A percentile compares a stretch with the other conserved stretches of the same genome.
Conservation (phyloP, 1,140 invertebrate species). For the Diachasmimorpha longicaudata region DNA sequence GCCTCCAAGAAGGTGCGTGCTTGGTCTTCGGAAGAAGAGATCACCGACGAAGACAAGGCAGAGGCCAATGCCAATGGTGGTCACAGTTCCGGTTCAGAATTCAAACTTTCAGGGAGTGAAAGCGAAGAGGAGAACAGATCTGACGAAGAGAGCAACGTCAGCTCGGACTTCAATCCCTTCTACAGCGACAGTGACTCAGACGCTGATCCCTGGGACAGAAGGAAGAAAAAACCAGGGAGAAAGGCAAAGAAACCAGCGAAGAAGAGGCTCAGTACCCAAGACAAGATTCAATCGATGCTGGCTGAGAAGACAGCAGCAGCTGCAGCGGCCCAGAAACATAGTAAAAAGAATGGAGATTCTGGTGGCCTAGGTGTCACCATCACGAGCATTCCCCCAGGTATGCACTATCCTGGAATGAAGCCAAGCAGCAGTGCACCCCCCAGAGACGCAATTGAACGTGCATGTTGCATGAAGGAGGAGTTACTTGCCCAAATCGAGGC, state of each 20-base stretch:
- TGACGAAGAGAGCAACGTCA: constrained; percentile 72
- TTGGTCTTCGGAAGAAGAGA: constrained; percentile 71
- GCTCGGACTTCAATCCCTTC: constrained; percentile 90
- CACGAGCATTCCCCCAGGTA: constrained; percentile 4
- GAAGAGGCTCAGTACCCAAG: constrained; percentile 74
- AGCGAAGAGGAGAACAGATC: constrained; percentile 67
- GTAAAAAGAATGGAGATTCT: constrained; percentile 50
- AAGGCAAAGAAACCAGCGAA: constrained; percentile 74
- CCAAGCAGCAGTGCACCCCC: constrained; percentile 65
- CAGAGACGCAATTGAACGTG: constrained; percentile 82
- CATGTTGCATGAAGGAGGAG: constrained; percentile 92
- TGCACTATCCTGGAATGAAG: constrained; percentile 12
- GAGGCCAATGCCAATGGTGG: constrained; percentile 49
- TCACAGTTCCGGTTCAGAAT: constrained; percentile 68
- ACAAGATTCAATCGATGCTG: constrained; percentile 75
- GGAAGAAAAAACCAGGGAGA: constrained; percentile 74
- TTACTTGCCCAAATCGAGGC: constrained; percentile 85
- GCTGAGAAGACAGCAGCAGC: constrained; percentile 62
- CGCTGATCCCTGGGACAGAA: constrained; percentile 83
- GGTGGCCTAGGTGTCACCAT: constrained; percentile 4
- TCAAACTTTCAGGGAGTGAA: constrained; percentile 67
- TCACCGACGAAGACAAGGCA: constrained; percentile 66
- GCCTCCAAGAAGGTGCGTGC: constrained; percentile 72
- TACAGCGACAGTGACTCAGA: constrained; percentile 83
- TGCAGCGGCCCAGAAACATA: constrained; percentile 28